Base-by-base conservation (phyloP, 2,888 invertebrate genomes). In the Pasiphila rectangulata region DNA sequence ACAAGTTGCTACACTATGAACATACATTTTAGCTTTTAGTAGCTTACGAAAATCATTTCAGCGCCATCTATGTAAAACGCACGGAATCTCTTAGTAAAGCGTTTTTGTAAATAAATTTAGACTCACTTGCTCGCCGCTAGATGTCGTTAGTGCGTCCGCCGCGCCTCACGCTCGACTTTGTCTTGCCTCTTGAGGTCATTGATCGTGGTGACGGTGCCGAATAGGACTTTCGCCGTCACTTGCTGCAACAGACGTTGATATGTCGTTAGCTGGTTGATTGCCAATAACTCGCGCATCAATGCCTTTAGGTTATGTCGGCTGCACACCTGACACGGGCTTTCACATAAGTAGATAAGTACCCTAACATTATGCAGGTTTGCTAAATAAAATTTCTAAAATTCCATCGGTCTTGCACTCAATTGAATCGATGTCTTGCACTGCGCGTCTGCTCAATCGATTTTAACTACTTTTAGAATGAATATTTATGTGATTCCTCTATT, bases 141-240 rank as follows among this genome's bases (percentile, higher is more conserved):
- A 73, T 78, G 81, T 60, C 79, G 68, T 69, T 87, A 88, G 69
- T 89, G 89, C 57, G 85, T 90, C 77, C 91, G 83, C 75, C 91
- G 90, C 64, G 86, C 91, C 64, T 91, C 91, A 61, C 92, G 87
- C 67, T 92, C 91, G 52, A 91, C 86, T 83, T 92, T 92, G 79
- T 93, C 93, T 69, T 93, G 92, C 75, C 93, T 91, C 67, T 93
- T 92, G 73, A 93, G 89, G 79, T 93, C 92, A 82, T 93, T 93
- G 83, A 94, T 93, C 70, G 93, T 91, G 56, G 93, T 91, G 72
- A 93, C 93, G 63, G 92, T 92, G 52, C 93, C 93, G 75, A 93
- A 93, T 75, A 93, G 90, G 55, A 93, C 93, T 86, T 94, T 93
- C 74, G 93, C 93, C 61, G 93, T 93, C 74, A 93, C 91, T 83